A percentile compares a stretch with the other conserved stretches of the same genome.
These are phyloP conservation scores for Bovichtus diacanthus DNA, from an alignment of 2,797 vertebrate genomes.

Conservation along the genomic window DNA sequence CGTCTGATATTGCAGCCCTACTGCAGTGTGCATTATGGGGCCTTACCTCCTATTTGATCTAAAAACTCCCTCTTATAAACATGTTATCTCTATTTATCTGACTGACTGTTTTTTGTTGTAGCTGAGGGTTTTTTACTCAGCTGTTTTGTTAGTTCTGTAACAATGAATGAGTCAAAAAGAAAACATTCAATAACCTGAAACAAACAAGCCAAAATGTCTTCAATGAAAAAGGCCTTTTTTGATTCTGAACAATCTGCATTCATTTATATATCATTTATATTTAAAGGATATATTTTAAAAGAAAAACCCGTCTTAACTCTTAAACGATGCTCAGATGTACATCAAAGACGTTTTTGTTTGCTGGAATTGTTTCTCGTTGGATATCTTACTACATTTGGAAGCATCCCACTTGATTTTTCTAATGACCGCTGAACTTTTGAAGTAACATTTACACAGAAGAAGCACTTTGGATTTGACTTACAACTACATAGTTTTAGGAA, in stretches of 20 bases:
- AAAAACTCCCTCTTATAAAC: constrained; percentile 5
- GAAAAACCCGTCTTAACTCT: too few species aligned
- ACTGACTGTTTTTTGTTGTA: not conserved
- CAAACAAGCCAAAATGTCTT: not conserved
- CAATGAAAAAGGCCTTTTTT: not conserved
- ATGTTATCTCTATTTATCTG: not conserved
- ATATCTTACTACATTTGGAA: not conserved
- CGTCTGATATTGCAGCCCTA: constrained; percentile 50
- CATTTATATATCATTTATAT: too few species aligned
- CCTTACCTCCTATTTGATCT: constrained; percentile 67
- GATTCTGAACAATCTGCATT: not conserved
- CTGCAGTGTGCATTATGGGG: constrained; percentile 52
- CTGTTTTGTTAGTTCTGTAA: not conserved
- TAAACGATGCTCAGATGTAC: too few species aligned
- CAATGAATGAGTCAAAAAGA: not conserved
- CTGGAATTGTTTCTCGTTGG: not conserved
- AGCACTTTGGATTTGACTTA: not conserved
- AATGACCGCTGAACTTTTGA: not conserved
- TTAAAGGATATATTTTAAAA: too few species aligned
- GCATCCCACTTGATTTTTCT: not conserved
- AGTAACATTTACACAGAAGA: not conserved
- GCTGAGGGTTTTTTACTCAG: not conserved
- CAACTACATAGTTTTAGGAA: not conserved
- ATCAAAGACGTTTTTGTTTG: too few species aligned
- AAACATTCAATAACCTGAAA: not conserved